phyloP scores from a whole-genome alignment of 1,140 invertebrate species.

The Sinella curviseta region DNA sequence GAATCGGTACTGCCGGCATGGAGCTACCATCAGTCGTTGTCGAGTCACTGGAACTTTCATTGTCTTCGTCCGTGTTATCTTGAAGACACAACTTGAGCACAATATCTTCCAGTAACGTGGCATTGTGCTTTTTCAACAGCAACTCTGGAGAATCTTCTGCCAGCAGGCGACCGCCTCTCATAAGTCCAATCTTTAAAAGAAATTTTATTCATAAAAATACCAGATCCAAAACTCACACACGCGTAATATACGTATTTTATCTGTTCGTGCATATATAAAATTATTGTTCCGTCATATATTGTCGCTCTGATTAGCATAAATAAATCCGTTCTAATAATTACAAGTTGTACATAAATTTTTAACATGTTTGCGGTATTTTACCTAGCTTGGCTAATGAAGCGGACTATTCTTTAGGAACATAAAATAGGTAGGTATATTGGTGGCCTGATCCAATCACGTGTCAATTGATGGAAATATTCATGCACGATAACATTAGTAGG shows the following conservation, averaged over 20 bases:
- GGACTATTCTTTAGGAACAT: too few relatives aligned
- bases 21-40: slow-evolving; percentile 8
- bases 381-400: too few relatives aligned
- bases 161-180: slow-evolving; percentile 84
- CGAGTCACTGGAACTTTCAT: not conserved
- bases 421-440: too few relatives aligned
- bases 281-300: too few relatives aligned
- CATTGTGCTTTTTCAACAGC: slow-evolving; percentile 73
- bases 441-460: too few relatives aligned
- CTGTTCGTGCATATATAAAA: not conserved
- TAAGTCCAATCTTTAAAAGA: slow-evolving; percentile 78
- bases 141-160: slow-evolving; percentile 87
- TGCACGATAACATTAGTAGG: too few relatives aligned
- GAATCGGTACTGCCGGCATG: not conserved
- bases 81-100: slow-evolving; percentile 86
- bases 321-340: too few relatives aligned
- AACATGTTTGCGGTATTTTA: too few relatives aligned
- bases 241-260: not conserved
- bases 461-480: too few relatives aligned
- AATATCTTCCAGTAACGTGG: slow-evolving; percentile 85
- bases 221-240: slow-evolving; percentile 59
- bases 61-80: slow-evolving; percentile 43
- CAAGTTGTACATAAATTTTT: too few relatives aligned
- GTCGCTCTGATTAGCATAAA: too few relatives aligned
- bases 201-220: not conserved